These are phyloP conservation scores for Pheosia gnoma DNA, from an alignment of 2,888 invertebrate genomes.

Conservation along the genomic window DNA sequence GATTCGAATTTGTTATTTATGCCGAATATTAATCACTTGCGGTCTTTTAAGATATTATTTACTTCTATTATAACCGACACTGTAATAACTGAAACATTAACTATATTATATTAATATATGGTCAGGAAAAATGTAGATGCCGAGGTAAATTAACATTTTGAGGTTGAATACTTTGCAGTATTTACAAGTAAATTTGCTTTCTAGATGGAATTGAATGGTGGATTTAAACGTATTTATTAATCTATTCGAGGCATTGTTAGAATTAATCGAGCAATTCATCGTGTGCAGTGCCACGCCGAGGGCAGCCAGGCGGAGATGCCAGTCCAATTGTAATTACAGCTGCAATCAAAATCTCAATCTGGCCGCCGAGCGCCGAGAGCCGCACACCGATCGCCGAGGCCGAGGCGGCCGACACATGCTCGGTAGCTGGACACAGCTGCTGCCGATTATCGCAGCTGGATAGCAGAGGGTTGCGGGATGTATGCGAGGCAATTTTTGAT, in stretches of 20 bases:
- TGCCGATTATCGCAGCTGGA: background rate
- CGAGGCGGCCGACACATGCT: background rate
- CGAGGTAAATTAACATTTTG: background rate
- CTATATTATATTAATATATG: slow-evolving; percentile 1
- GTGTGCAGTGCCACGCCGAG: slow-evolving; percentile 4
- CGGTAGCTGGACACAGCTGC: background rate
- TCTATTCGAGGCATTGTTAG: background rate
- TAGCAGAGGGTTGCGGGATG: background rate
- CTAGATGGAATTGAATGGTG: background rate
- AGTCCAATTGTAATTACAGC: slow-evolving; percentile 26
- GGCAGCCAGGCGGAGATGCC: background rate
- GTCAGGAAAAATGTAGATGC: background rate
- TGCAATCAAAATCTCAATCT: slow-evolving; percentile 35
- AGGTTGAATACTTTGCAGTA: too few relatives aligned
- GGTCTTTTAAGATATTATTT: background rate
- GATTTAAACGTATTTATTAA: background rate
- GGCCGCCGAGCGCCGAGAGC: slow-evolving; percentile 11
- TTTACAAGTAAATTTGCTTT: background rate
- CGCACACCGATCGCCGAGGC: too few relatives aligned
- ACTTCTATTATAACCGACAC: background rate
- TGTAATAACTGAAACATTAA: background rate
- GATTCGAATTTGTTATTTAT: background rate
- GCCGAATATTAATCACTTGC: background rate
- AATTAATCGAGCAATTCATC: slow-evolving; percentile 6
- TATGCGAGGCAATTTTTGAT: too few relatives aligned